Base-by-base conservation (phyloP, 2,888 invertebrate species). In the Hoplodrina blanda region DNA sequence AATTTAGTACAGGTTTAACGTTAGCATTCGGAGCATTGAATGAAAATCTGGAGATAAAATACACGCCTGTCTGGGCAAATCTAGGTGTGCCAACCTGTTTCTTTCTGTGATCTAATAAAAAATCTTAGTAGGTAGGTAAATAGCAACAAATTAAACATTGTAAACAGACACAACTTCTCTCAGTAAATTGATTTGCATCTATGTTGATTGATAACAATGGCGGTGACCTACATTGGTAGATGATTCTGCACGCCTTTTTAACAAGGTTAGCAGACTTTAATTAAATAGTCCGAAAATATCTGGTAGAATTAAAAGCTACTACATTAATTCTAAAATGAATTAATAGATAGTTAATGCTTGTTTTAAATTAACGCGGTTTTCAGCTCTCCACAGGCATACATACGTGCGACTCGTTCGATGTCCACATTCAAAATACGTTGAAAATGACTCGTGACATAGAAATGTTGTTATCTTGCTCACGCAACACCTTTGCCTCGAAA, bases 381-480 rank as follows among this genome's bases (percentile, higher is more conserved):
- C n/a, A 7, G 19, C 59, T 44, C 59, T 55, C 17, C 15, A 15
- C 53, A 60, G 0, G 49, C 80, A 37, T 68, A 76, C 44, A 41
- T 25, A 60, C 83, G 84, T 75, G 80, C 68, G 11, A 8, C 37
- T 20, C 53, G 33, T 25, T 61, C 41, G 56, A 57, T 50, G 68
- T 60, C 50, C 59, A 19, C 46, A 44, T 56, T 46, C 20, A 46
- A 82, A 79, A 46, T 46, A 46, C 15, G 46, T 15, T 46, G 46
- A 46, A 46, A 17, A 55, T 81, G 82, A 56, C 46, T 52, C 6
- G 11, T 11, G 33, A 13, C 41, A 25, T 55, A n/a, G 61, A 69
- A 59, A 50, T 59, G 17, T 46, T 75, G 62, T 33, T 63, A 37
- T 82, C 82, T 71, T 72, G 55, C 71, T 80, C 69, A 49, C 62